These are phyloP conservation scores for Agrotis puta DNA, from an alignment of 2,888 invertebrate species.

Conservation along the genomic window DNA sequence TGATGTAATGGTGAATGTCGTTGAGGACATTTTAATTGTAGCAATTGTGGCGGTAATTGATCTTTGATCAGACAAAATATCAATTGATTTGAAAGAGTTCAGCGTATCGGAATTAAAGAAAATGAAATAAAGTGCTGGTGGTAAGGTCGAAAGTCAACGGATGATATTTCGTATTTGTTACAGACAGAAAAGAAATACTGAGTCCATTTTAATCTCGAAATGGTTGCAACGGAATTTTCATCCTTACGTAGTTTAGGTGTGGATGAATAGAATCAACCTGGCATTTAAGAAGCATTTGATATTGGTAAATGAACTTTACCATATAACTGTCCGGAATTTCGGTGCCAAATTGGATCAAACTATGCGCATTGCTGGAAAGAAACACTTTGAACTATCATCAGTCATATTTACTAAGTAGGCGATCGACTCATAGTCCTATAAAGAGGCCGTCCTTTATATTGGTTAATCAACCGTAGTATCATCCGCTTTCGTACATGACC, in stretches of 20 bases:
- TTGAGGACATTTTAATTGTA: conserved; percentile 50
- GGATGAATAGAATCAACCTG: conserved; percentile 16
- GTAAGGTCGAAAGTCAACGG: not conserved
- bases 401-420: not conserved
- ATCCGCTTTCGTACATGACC: conserved; percentile 49
- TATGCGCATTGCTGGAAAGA: not conserved
- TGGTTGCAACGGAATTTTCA: conserved; percentile 25
- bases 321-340: not conserved
- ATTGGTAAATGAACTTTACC: conserved; percentile 5
- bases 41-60: conserved; percentile 56
- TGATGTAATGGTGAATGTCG: conserved; percentile 58
- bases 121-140: conserved; percentile 1
- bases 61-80: conserved; percentile 50
- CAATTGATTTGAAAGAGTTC: conserved; percentile 31
- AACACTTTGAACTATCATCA: not conserved
- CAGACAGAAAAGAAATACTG: conserved; percentile 6
- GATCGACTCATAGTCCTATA: conserved; percentile 18
- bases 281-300: conserved; percentile 35
- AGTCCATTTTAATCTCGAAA: conserved; percentile 22
- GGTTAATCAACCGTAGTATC: conserved; percentile 63
- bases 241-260: conserved; percentile 13
- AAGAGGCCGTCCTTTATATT: conserved; percentile 27
- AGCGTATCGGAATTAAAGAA: conserved; percentile 12
- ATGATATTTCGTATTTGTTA: conserved; percentile 5
- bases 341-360: not conserved